These are phyloP conservation scores for Rhopalosiphum padi DNA, from an alignment of 1,140 invertebrate genomes.

Conservation along the genomic window DNA sequence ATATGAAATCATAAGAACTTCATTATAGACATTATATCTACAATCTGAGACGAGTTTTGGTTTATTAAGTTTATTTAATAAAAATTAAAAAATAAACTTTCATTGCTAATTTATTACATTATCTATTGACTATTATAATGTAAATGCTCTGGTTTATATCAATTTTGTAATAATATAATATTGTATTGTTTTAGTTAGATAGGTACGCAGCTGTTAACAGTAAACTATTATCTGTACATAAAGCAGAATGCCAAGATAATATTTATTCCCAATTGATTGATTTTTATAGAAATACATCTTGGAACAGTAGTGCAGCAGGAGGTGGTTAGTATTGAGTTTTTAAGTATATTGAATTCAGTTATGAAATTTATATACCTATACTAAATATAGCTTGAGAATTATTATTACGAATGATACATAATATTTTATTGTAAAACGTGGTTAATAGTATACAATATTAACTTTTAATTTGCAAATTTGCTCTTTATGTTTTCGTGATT, in stretches of 20 bases:
- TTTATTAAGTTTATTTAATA: too few species aligned
- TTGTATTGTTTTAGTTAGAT: conserved; percentile 36
- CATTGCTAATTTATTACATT: neutral
- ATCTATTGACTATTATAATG: neutral
- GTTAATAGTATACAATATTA: neutral
- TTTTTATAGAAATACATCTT: conserved; percentile 73
- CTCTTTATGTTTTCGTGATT: neutral
- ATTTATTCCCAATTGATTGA: conserved; percentile 81
- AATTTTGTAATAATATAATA: neutral
- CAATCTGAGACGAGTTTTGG: neutral
- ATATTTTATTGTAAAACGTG: neutral
- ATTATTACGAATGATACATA: neutral
- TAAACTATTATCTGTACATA: neutral
- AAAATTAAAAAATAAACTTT: too few species aligned
- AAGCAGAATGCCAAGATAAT: conserved; percentile 76
- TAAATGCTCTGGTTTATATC: neutral
- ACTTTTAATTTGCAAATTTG: neutral
- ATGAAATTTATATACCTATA: neutral
- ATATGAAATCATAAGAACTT: neutral
- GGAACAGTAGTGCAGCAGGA: conserved; percentile 65
- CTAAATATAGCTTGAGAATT: too few species aligned
- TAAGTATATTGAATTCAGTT: neutral
- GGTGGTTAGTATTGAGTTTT: conserved; percentile 28
- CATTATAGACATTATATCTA: neutral
- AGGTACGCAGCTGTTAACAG: conserved; percentile 28